Conservation (phyloP, 2,113 vertebrate genomes). For the Cyprinodon brontotheroides region DNA sequence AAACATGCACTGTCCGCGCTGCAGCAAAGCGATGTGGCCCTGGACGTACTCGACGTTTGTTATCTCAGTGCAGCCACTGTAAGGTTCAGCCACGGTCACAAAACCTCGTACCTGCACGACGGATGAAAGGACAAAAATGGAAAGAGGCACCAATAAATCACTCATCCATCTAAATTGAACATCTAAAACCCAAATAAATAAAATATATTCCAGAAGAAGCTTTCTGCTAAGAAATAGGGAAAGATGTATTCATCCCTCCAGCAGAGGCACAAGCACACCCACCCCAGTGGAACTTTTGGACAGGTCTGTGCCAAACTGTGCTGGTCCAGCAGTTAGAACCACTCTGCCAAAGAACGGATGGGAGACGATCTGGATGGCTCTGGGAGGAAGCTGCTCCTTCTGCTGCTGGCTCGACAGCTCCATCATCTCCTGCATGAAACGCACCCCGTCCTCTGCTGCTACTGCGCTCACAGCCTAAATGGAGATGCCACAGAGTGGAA, state of each 20-base stretch:
- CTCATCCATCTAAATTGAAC: neutral
- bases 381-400: conserved; percentile 95
- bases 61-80: conserved; percentile 92
- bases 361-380: conserved; percentile 95
- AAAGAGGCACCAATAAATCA: neutral
- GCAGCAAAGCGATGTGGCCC: conserved; percentile 93
- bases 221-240: conserved; percentile 21
- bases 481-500: neutral
- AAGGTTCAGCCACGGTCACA: conserved; percentile 91
- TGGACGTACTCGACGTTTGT: conserved; percentile 87
- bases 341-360: conserved; percentile 96
- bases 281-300: conserved; percentile 93
- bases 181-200: neutral
- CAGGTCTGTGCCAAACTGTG: conserved; percentile 94
- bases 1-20: conserved; percentile 98
- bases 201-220: conserved; percentile 17
- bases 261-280: conserved; percentile 43
- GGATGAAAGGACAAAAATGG: neutral
- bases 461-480: conserved; percentile 91
- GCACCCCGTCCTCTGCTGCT: conserved; percentile 94
- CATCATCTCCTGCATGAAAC: conserved; percentile 99
- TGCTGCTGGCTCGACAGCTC: conserved; percentile 98
- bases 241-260: conserved; percentile 7
- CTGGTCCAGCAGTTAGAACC: conserved; percentile 95
- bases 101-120: conserved; percentile 88